Evolutionary conservation across 2,888 invertebrate genomes (phyloP).

Genomic region (Volucella inanis): DNA sequence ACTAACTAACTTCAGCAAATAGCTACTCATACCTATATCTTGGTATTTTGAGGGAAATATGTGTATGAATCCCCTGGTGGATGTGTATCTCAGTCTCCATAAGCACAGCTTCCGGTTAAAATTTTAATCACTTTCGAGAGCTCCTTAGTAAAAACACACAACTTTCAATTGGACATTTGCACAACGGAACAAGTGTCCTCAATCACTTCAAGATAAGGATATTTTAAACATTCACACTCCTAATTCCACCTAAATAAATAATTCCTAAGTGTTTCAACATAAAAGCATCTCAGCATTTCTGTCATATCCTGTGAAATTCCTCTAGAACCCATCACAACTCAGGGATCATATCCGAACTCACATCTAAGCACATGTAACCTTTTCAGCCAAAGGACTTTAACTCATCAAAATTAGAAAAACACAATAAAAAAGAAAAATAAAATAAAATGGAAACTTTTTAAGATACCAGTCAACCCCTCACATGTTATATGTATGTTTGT

Average conservation of each 20-base stretch:
- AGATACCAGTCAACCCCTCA: constrained; percentile 4
- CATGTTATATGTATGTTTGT: constrained; percentile 2
- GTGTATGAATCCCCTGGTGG: too few relatives aligned
- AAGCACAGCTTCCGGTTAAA: not conserved
- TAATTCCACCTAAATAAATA: not conserved
- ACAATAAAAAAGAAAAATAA: not conserved
- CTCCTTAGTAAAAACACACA: not conserved
- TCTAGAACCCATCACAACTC: too few relatives aligned
- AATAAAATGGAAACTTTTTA: not conserved
- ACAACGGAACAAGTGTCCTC: constrained; percentile 3
- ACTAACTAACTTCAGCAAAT: too few relatives aligned
- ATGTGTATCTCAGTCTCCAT: not conserved
- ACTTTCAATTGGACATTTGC: not conserved
- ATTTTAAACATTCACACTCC: not conserved
- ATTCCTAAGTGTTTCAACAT: constrained; percentile 13
- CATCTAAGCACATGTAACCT: constrained; percentile 24
- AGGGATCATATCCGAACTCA: too few relatives aligned
- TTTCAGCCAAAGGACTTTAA: constrained; percentile 4
- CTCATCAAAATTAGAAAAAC: not conserved
- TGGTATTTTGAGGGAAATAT: too few relatives aligned
- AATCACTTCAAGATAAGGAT: constrained; percentile 9
- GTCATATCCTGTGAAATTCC: not conserved
- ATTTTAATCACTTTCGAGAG: not conserved
- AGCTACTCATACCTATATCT: too few relatives aligned
- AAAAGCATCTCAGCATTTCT: constrained; percentile 22